Evolutionary conservation across 1,140 invertebrate species (phyloP), one percentile per base, ranked within the genome.

Genomic region (Drosophila tristis): DNA sequence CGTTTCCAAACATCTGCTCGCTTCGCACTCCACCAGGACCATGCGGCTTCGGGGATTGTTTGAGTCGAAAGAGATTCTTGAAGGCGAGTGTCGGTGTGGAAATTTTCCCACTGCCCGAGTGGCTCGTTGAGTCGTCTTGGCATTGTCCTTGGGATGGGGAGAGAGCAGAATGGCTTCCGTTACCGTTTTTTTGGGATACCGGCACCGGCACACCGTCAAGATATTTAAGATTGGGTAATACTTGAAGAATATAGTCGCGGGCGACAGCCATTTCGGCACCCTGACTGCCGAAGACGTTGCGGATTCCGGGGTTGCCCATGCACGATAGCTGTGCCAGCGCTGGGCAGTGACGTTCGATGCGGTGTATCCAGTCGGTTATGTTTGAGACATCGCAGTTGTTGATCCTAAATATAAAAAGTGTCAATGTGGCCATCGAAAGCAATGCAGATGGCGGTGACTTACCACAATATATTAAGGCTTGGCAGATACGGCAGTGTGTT

Each of bases 351-450:
- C 72, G 51, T 45, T 90, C 76, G 9, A 91, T 91, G 29, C 87
- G 72, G 7, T 91, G 76, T 51, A 92, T 84, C 91, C 91, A 92
- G 51, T 90, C 85, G 6, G 79, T 77, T 44, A 91, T 71, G 43
- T 90, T 91, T 25, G 56, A 73, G 26, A 92, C 91, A 43, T 91
- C 76, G 64, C 90, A 92, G 48, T 92, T 92, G 66, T 92, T 92
- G 15, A 92, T 90, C 90, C 90, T 91, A 0, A 50, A 49, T 5
- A 7, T 7, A 5, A 47, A 7, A 6, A 8, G n/a, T 6, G 6
- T 11, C 16, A 9, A 20, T 44, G 9, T 11, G 4, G 15, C 5
- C 15, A 7, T 6, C 0, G 2, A 35, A 16, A 39, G 1, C 4
- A 15, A 2, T 8, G 1, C 4, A 9, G 2, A 39, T 25, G 7